phyloP scores from a whole-genome alignment of 2,797 vertebrate species.

The Myiotriccus ornatus region DNA sequence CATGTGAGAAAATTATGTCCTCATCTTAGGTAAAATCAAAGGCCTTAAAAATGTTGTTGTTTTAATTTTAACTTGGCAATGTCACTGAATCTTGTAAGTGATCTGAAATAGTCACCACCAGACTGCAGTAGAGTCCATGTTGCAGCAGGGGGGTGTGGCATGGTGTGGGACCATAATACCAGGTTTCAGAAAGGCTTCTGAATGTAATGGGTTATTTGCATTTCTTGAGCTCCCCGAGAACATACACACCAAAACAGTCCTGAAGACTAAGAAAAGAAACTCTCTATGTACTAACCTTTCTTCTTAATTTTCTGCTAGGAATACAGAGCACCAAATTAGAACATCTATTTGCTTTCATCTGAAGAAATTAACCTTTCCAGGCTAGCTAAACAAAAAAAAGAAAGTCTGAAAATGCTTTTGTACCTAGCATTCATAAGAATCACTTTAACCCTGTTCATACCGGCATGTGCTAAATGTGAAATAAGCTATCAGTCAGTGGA shows the following conservation, averaged over 20 bases:
- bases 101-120: neutral
- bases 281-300: neutral
- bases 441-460: neutral
- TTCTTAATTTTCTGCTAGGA: neutral
- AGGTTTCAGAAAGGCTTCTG: neutral
- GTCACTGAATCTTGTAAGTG: neutral
- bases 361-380: neutral
- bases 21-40: neutral
- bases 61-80: neutral
- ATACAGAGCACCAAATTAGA: neutral
- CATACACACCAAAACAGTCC: neutral
- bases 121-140: neutral
- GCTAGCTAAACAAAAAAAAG: neutral
- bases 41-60: neutral
- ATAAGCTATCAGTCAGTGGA: neutral
- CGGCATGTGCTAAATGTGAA: neutral
- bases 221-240: neutral
- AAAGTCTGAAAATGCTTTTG: neutral
- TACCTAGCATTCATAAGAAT: neutral
- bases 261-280: neutral
- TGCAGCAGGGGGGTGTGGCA: neutral
- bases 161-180: neutral
- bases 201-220: neutral
- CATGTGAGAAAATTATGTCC: fast-evolving
- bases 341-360: neutral